Evolutionary conservation across 2,888 invertebrate genomes (phyloP), one percentile per base, ranked within the genome.

Genomic region (Trichacis sp.): DNA sequence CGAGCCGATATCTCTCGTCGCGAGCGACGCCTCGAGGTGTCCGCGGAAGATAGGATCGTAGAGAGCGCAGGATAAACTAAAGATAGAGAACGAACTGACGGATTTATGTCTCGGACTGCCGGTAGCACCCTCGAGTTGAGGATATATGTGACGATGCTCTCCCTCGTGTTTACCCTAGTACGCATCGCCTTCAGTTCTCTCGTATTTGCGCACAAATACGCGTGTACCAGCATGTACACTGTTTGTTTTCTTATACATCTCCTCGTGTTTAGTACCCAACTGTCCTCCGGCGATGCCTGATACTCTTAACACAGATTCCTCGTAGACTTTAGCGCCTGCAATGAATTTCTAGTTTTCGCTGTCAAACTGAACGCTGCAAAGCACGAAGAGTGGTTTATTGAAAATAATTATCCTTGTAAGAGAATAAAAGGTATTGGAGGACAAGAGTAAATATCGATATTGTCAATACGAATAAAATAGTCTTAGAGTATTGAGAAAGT

Each of bases 221-320:
- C 73, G 73, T 71, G 74, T 76, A 73, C 65, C 66, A 71, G 70
- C 73, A 60, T 68, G 67, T 73, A 74, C 70, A 67, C 63, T 82
- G 78, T 82, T 81, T 80, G 75, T 78, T 76, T 80, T 81, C 80
- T 80, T 79, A 81, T 79, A 78, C 81, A 76, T 74, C 65, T 53
- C 68, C 69, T 65, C 72, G n/a, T n/a, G n/a, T 73, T 70, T 73
- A 51, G 59, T 53, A 53, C 64, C 57, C 46, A 56, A 45, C 47
- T 46, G 20, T 59, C 57, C 66, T 61, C 48, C 61, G 65, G 73
- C 74, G 69, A 71, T 71, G 61, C 51, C 54, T 64, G 49, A 60
- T 65, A 63, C 68, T 55, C 58, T 64, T 68, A n/a, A 46, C 43
- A 43, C 18, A 24, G 24, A 46, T 8, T 46, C 42, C 17, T 11